These are phyloP conservation scores for Accipiter cooperii DNA, from an alignment of 2,113 vertebrate genomes.

Conservation along the genomic window DNA sequence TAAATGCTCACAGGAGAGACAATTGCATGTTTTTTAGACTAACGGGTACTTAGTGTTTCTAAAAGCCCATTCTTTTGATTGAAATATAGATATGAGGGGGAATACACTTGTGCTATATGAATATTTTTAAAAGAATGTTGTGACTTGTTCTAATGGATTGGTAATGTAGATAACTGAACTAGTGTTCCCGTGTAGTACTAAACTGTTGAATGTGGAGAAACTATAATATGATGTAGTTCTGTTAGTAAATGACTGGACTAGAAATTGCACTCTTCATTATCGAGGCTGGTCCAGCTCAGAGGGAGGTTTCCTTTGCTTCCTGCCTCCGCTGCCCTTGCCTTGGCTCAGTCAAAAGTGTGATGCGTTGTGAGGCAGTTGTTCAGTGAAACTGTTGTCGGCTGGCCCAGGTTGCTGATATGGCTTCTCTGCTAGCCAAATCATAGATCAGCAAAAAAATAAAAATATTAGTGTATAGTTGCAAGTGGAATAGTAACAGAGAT, in stretches of 20 bases:
- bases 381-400: not conserved
- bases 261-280: not conserved
- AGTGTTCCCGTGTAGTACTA: not conserved
- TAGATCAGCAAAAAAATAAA: not conserved
- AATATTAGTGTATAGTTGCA: not conserved
- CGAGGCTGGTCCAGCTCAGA: not conserved
- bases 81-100: not conserved
- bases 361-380: not conserved
- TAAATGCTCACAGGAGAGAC: not conserved
- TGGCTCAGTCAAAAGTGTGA: not conserved
- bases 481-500: not conserved
- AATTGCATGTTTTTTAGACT: not conserved
- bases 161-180: not conserved
- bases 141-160: not conserved
- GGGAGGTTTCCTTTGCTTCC: not conserved
- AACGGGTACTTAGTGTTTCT: not conserved
- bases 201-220: not conserved
- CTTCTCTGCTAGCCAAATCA: not conserved
- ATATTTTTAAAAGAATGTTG: not conserved
- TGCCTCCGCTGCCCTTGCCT: not conserved
- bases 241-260: not conserved
- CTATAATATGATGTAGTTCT: not conserved
- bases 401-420: not conserved
- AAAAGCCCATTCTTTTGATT: rapidly evolving
- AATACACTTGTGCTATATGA: not conserved